Percentiles rank a stretch among this genome's conserved stretches.
Conservation (phyloP, 2,797 vertebrate genomes). For the Sebastes minor region DNA sequence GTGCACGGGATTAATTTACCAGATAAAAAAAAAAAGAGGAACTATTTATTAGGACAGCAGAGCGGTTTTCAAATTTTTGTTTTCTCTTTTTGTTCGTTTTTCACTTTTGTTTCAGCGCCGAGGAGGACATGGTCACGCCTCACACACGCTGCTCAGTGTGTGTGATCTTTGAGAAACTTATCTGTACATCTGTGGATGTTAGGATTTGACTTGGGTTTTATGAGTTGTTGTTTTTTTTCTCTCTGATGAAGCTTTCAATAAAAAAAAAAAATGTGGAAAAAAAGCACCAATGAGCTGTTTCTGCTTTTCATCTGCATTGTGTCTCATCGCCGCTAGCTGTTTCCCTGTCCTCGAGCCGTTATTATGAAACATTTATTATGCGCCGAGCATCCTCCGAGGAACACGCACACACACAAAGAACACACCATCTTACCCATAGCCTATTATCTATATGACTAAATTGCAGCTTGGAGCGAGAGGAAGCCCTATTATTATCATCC, state of each 20-base stretch:
- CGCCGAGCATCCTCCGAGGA: constrained; percentile 23
- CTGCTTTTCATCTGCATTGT: constrained; percentile 47
- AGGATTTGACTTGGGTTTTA: constrained; percentile 93
- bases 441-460: constrained; percentile 73
- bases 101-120: constrained; percentile 66
- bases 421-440: constrained; percentile 17
- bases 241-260: constrained; percentile 99
- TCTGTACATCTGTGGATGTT: constrained; percentile 98
- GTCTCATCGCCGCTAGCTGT: constrained; percentile 26
- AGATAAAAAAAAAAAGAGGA: constrained; percentile 46
- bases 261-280: constrained; percentile 82
- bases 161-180: constrained; percentile 82
- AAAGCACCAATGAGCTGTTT: constrained; percentile 52
- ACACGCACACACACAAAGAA: constrained; percentile 15
- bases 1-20: constrained; percentile 40
- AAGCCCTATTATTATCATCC: constrained; percentile 65
- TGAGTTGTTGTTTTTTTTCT: constrained; percentile 81
- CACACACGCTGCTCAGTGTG: constrained; percentile 74
- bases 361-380: constrained; percentile 51
- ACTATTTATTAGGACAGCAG: constrained; percentile 80
- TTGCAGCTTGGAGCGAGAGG: constrained; percentile 58
- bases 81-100: constrained; percentile 41
- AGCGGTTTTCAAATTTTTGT: constrained; percentile 64
- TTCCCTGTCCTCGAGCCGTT: constrained; percentile 40
- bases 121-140: constrained; percentile 75